These are phyloP conservation scores for Nannospalax galili DNA, from an alignment of 2,113 vertebrate species.

Conservation along the genomic window DNA sequence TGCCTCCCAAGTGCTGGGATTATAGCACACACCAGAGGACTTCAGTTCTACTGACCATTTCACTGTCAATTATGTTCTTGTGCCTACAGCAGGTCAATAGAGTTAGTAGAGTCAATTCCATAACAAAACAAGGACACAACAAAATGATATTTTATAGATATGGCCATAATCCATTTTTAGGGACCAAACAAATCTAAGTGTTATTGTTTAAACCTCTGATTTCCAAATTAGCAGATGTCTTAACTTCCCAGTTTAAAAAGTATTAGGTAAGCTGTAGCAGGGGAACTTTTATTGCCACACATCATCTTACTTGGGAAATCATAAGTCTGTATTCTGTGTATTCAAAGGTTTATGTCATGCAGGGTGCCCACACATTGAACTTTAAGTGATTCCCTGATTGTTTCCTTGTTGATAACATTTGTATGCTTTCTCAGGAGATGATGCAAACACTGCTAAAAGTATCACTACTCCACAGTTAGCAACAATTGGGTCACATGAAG, in stretches of 20 bases:
- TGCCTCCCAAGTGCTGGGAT: not conserved
- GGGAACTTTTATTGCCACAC: not conserved
- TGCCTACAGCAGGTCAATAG: not conserved
- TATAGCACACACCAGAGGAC: not conserved
- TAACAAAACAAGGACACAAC: not conserved
- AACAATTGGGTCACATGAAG: not conserved
- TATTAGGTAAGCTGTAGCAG: not conserved
- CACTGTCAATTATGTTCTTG: not conserved
- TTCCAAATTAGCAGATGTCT: slow-evolving; percentile 9
- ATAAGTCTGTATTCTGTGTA: not conserved
- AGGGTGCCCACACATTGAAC: not conserved
- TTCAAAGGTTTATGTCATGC: slow-evolving; percentile 16
- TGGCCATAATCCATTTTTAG: slow-evolving; percentile 48
- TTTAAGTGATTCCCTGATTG: slow-evolving; percentile 26
- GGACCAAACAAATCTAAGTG: slow-evolving; percentile 29
- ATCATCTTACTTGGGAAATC: not conserved
- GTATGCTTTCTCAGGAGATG: slow-evolving; percentile 10
- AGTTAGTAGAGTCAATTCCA: not conserved
- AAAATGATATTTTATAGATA: not conserved
- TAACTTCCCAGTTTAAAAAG: not conserved
- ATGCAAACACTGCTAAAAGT: slow-evolving; percentile 36
- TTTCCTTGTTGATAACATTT: not conserved
- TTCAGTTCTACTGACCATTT: not conserved
- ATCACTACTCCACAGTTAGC: not conserved
- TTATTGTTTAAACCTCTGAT: not conserved